phyloP scores from a whole-genome alignment of 1,140 invertebrate genomes.

The Brachionus angularis region DNA sequence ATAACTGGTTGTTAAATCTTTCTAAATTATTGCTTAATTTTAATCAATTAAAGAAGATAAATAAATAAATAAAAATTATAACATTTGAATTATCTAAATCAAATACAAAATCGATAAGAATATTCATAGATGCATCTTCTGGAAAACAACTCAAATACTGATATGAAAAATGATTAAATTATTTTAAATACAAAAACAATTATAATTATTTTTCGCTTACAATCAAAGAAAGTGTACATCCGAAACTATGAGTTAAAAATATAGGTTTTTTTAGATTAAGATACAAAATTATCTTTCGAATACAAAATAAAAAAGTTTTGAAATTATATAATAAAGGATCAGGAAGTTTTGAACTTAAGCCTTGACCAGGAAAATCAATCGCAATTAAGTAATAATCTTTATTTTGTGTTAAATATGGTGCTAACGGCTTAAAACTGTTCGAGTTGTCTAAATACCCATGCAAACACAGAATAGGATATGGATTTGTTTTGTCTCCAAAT shows the following conservation, averaged over 20 bases:
- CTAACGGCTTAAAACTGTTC: slow-evolving; percentile 33
- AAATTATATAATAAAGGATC: slow-evolving; percentile 11
- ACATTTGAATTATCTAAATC: too few relatives aligned
- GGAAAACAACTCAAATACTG: slow-evolving; percentile 24
- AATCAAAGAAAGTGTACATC: slow-evolving; percentile 6
- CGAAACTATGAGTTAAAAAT: slow-evolving; percentile 41
- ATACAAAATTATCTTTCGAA: neutral
- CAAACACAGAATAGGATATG: neutral
- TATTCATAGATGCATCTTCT: too few relatives aligned
- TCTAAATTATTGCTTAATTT: neutral
- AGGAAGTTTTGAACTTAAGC: slow-evolving; percentile 19
- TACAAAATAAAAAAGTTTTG: slow-evolving; percentile 19
- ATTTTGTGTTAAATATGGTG: slow-evolving; percentile 23
- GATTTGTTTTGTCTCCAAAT: neutral
- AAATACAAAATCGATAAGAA: too few relatives aligned
- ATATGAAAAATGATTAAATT: neutral
- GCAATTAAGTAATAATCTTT: slow-evolving; percentile 15
- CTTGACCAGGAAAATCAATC: slow-evolving; percentile 28
- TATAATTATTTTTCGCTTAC: neutral
- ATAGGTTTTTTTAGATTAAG: slow-evolving; percentile 34
- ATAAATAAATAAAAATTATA: too few relatives aligned
- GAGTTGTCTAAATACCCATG: slow-evolving; percentile 36
- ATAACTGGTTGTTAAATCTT: too few relatives aligned
- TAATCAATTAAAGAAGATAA: neutral
- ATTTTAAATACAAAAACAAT: neutral